Base-by-base conservation (phyloP, 2,113 vertebrate species). In the Felis catus region DNA sequence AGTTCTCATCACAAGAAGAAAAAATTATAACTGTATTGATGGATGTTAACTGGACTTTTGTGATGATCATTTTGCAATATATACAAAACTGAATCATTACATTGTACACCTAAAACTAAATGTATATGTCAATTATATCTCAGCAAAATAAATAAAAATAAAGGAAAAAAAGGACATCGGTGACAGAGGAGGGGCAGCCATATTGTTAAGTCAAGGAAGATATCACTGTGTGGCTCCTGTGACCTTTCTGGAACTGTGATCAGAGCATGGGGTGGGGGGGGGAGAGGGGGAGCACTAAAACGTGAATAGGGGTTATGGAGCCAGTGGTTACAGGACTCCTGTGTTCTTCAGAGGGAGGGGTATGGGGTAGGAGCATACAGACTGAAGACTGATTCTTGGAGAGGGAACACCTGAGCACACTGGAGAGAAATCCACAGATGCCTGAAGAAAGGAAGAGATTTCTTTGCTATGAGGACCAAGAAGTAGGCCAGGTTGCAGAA, bases 291-390 rank as follows among this genome's bases (percentile, higher is more conserved):
- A 73, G 29, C 31, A 13, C 33, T 11, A 18, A 55, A n/a, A 41
- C 4, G 4, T 1, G 11, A 70, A 3, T 23, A 18, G 15, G 14
- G 31, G 15, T 0, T 13, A 12, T 7, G 41, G 16, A 81, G 23
- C 14, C 5, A 3, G 27, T 4, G 27, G 79, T 2, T 5, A 4
- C 3, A 4, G 12, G 16, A 39, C 6, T 65, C 33, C 25, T 12
- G 1, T 1, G 18, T 33, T 81, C 68, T n/a, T 70, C 74, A 36
- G 68, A 29, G 14, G 41, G 9, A 33, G 61, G 45, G 33, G 25
- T 1, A 0, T 4, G 1, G 33, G 41, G 23, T 1, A 31, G 4
- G 36, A 6, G 25, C 13, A 8, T 33, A 31, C 21, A 41, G 18
- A 45, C 18, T n/a, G 33, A 82, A 96, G 88, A 19, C 48, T 36